These are phyloP conservation scores for Toxotes lorentzi DNA, from an alignment of 2,797 vertebrate species.

Conservation along the genomic window DNA sequence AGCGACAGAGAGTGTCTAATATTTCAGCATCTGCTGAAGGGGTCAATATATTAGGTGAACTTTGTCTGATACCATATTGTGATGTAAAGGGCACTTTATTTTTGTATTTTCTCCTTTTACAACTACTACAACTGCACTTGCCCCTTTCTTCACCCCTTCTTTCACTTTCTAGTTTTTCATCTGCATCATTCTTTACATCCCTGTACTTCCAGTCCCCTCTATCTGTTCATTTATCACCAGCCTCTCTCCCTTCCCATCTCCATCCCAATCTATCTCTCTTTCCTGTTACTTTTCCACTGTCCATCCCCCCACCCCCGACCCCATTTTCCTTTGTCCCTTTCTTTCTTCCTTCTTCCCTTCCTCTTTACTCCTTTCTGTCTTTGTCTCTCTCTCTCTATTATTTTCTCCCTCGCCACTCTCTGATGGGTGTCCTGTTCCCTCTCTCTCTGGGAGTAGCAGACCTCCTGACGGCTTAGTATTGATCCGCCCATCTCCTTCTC, in stretches of 20 bases:
- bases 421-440: constrained; percentile 81
- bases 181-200: constrained; percentile 26
- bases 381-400: constrained; percentile 50
- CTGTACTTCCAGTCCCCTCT: constrained; percentile 11
- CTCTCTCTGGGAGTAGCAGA: constrained; percentile 80
- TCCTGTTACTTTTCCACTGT: constrained; percentile 32
- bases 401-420: constrained; percentile 60
- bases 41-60: neutral
- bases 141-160: constrained; percentile 26
- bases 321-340: constrained; percentile 11
- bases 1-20: no score
- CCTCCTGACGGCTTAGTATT: constrained; percentile 83
- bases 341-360: constrained; percentile 6
- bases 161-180: constrained; percentile 37
- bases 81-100: neutral
- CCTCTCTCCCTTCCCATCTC: constrained; percentile 29
- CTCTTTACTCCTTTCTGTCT: constrained; percentile 28
- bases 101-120: neutral
- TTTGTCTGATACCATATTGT: neutral
- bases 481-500: constrained; percentile 75
- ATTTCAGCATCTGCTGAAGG: neutral
- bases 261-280: constrained; percentile 25
- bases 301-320: constrained; percentile 6
- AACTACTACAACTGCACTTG: neutral
- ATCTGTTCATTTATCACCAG: constrained; percentile 54